Base-by-base conservation (phyloP, 2,113 vertebrate genomes). In the Aythya baeri region DNA sequence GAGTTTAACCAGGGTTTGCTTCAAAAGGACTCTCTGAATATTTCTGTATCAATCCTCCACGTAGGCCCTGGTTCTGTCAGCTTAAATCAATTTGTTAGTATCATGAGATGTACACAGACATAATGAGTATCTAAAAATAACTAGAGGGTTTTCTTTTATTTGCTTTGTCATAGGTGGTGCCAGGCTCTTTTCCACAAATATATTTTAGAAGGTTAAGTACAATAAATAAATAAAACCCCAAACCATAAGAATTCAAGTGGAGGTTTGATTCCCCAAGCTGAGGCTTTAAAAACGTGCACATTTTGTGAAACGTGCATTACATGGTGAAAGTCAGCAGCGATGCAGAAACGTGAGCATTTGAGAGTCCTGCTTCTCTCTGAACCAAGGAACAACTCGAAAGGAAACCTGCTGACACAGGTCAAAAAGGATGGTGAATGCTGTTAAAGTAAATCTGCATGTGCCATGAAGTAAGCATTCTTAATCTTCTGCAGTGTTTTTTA, bases 1-100 rank as follows among this genome's bases (percentile, higher is more conserved):
- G 32, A 57, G n/a, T 89, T 81, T 79, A 82, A 61, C 67, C 15
- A 44, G 65, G 68, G 62, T 93, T 94, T 92, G 62, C 84, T 95
- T 92, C 32, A 15, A 63, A 78, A 84, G n/a, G 16, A 63, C 13
- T 62, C 43, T 68, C 31, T 77, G 80, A 16, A 17, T 67, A 16
- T 71, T 96, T 85, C 34, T 21, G 70, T 80, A 57, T 63, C 70
- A 63, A 18, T 59, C 31, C 9, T 80, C 54, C 32, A 23, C 55
- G 5, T 11, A 66, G 84, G 46, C 9, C 36, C 25, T 76, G 46
- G 13, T 65, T 78, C 81, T 86, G 57, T 67, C 7, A 7, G 14
- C 5, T 2, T 31, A 32, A 57, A 79, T 43, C 82, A 80, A 16
- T 52, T 77, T 10, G 49, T 77, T 78, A n/a, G 12, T 50, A 31